Percentiles rank a stretch among this genome's conserved stretches.
These are phyloP conservation scores for Acrocera orbiculus DNA, from an alignment of 2,888 invertebrate species.

Conservation along the genomic window DNA sequence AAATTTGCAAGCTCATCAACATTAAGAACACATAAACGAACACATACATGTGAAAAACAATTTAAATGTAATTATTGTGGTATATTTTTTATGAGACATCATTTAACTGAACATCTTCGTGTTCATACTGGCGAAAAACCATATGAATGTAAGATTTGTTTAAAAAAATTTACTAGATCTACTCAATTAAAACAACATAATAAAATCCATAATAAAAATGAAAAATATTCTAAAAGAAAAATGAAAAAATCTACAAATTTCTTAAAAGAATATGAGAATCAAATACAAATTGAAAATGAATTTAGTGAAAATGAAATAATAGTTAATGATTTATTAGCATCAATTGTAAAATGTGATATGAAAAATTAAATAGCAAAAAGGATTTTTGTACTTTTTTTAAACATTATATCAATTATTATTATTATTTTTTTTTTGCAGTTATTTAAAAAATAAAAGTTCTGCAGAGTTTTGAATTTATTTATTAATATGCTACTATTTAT, in stretches of 20 bases:
- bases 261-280: conserved; percentile 11
- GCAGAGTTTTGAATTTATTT: too few species aligned
- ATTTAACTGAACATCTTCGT: conserved; percentile 33
- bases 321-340: conserved; percentile 8
- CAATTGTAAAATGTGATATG: not conserved
- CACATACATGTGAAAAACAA: conserved; percentile 29
- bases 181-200: conserved; percentile 29
- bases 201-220: conserved; percentile 28
- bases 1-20: conserved; percentile 29
- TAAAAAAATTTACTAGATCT: conserved; percentile 27
- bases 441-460: too few species aligned
- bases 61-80: conserved; percentile 27
- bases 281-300: conserved; percentile 13
- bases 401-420: not conserved
- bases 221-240: not conserved
- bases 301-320: conserved; percentile 7
- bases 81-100: conserved; percentile 17
- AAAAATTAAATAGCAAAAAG: not conserved
- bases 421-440: too few species aligned
- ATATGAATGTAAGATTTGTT: conserved; percentile 20
- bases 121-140: conserved; percentile 36
- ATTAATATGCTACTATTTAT: too few species aligned
- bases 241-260: not conserved
- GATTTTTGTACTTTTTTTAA: not conserved
- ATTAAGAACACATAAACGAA: conserved; percentile 26